Evolutionary conservation across 2,113 vertebrate genomes (phyloP).

Genomic region (Gasterosteus nipponicus): DNA sequence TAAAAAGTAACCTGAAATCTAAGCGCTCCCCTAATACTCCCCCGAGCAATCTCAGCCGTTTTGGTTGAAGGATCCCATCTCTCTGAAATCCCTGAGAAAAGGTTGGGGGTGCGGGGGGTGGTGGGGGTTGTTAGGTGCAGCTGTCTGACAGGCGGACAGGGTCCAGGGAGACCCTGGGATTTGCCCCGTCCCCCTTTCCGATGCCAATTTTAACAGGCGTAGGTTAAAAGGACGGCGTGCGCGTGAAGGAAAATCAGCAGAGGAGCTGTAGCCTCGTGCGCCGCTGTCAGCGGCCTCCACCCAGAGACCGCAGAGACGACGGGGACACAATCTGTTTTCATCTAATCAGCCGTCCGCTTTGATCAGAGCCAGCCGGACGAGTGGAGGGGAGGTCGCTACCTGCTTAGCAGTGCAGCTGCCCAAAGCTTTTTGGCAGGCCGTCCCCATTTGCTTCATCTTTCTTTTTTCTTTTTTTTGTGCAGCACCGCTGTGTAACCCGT

Average conservation of each 20-base stretch:
- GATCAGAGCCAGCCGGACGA: slow-evolving; percentile 42
- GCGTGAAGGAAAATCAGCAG: slow-evolving; percentile 38
- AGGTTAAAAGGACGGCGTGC: slow-evolving; percentile 25
- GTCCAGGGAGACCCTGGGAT: slow-evolving; percentile 36
- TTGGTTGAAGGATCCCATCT: slow-evolving; percentile 60
- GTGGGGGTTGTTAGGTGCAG: slow-evolving; percentile 22
- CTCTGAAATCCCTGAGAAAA: slow-evolving; percentile 36
- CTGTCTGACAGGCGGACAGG: slow-evolving; percentile 63
- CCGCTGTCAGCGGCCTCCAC: slow-evolving; percentile 19
- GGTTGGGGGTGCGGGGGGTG: slow-evolving; percentile 11
- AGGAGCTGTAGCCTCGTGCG: slow-evolving; percentile 27
- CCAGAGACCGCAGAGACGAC: slow-evolving; percentile 20
- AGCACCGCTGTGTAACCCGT: slow-evolving; percentile 10
- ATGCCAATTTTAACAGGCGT: slow-evolving; percentile 58
- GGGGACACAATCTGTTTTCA: slow-evolving; percentile 52
- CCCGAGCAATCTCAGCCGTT: slow-evolving; percentile 25
- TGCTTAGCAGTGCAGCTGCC: slow-evolving; percentile 55
- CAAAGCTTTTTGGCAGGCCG: slow-evolving; percentile 41
- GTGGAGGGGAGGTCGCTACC: slow-evolving; percentile 42
- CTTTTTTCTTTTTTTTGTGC: slow-evolving; percentile 38
- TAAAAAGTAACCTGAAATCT: neutral
- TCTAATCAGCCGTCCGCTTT: slow-evolving; percentile 59
- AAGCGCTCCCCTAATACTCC: slow-evolving; percentile 28
- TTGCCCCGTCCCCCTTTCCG: no score
- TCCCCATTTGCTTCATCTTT: slow-evolving; percentile 18